Conservation (phyloP, 2,113 vertebrate species). For the Takifugu flavidus region DNA sequence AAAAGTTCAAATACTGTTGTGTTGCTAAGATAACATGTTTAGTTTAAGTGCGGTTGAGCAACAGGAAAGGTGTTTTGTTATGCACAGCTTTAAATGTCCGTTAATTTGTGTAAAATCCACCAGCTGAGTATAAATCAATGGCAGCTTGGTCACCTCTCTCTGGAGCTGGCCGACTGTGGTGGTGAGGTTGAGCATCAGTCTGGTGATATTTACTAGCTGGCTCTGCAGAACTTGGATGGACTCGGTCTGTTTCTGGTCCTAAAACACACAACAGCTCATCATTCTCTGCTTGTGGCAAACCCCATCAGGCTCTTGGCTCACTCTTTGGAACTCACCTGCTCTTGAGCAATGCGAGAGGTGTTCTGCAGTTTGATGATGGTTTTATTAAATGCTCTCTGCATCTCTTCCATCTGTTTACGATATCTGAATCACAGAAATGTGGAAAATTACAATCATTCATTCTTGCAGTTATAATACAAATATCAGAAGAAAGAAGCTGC, state of each 20-base stretch:
- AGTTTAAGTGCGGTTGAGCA: too few species aligned
- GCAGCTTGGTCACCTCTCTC: slow-evolving; percentile 80
- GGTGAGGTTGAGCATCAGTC: slow-evolving; percentile 89
- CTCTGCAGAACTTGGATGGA: slow-evolving; percentile 92
- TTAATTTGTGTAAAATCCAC: too few species aligned
- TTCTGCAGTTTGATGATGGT: slow-evolving; percentile 98
- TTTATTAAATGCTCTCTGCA: slow-evolving; percentile 98
- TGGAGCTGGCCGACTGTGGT: slow-evolving; percentile 81
- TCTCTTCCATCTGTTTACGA: slow-evolving; percentile 99
- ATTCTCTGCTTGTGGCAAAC: neutral
- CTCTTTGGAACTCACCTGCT: slow-evolving; percentile 80
- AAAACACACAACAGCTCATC: slow-evolving; percentile 2
- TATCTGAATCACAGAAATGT: slow-evolving; percentile 76
- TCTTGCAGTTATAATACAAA: too few species aligned
- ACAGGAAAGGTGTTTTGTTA: too few species aligned
- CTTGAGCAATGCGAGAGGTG: slow-evolving; percentile 93
- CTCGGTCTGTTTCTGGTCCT: slow-evolving; percentile 96
- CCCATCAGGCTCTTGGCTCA: neutral
- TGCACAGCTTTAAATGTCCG: too few species aligned
- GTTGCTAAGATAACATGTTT: too few species aligned
- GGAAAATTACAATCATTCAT: neutral
- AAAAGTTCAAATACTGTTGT: too few species aligned
- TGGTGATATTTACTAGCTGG: slow-evolving; percentile 90
- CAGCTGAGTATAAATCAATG: neutral
- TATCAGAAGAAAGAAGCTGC: too few species aligned